Percentiles rank a stretch among this genome's conserved stretches.
These are phyloP conservation scores for Paralichthys olivaceus DNA, from an alignment of 2,113 vertebrate genomes.

Conservation along the genomic window DNA sequence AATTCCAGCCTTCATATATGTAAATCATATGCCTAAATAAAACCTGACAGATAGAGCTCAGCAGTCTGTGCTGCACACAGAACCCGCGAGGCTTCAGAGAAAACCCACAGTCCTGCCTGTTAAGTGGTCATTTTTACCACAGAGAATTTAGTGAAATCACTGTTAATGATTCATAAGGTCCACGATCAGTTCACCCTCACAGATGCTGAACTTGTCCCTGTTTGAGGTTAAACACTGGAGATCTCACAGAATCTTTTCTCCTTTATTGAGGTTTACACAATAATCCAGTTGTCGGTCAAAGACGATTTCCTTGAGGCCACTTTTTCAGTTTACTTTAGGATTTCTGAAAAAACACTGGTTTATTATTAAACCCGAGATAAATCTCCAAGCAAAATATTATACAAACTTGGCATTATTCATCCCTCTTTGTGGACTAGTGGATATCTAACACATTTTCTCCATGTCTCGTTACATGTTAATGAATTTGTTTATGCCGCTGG, in stretches of 20 bases:
- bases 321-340: too few relatives aligned
- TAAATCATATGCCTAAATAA: conserved; percentile 30
- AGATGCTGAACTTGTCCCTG: conserved; percentile 30
- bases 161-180: not conserved
- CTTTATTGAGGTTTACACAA: not conserved
- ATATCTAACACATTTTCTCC: too few relatives aligned
- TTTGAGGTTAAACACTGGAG: not conserved
- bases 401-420: too few relatives aligned
- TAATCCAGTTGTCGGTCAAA: too few relatives aligned
- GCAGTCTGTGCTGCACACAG: conserved; percentile 4
- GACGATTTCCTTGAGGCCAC: too few relatives aligned
- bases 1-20: conserved; percentile 72
- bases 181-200: not conserved
- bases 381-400: not conserved
- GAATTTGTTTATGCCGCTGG: not conserved
- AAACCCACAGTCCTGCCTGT: conserved; percentile 21
- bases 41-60: conserved; percentile 19
- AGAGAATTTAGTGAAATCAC: conserved; percentile 20
- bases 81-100: not conserved
- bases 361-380: not conserved
- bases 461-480: not conserved
- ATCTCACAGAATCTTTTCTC: not conserved
- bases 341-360: not conserved
- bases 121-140: not conserved
- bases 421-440: too few relatives aligned